Base-by-base conservation (phyloP, 92 coral and sea anemone genomes). In the Porites evermanni region DNA sequence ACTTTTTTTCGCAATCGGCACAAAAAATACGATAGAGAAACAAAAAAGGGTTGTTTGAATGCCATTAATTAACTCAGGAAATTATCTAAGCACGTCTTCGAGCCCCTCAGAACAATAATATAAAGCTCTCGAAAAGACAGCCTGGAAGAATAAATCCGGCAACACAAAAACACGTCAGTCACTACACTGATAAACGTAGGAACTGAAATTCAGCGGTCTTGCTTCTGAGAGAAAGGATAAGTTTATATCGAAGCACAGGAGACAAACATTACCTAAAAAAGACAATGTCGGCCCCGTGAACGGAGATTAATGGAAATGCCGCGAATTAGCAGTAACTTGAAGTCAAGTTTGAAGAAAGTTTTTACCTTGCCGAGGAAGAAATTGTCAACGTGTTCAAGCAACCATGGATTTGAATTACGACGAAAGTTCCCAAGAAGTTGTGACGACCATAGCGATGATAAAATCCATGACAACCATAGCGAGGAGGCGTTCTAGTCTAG, bases 381-480 rank as follows among this genome's bases (percentile, higher is more conserved):
- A 1, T 16, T 12, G 0, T 29, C 7, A 60, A 29, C 38, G 38
- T 29, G n/a, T 51, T 11, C n/a, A 19, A 2, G 58, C 0, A 58
- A 21, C 1, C 8, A 82, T 83, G 87, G 80, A 83, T 74, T 80
- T 19, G 18, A 44, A 54, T 71, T 83, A 72, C 66, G 80, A 74
- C 61, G 87, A 83, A 51, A 83, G 51, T 12, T 83, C 87, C 2
- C 64, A 44, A 53, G 87, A 83, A 73, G 87, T 50, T 20, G 47
- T 72, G 54, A 52, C 87, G 44, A 47, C 87, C 60, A 83, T 83
- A 8, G 70, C 80, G 12, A 83, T 83, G 87, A 74, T 83, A 21
- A 83, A 83, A 74, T 72, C 71, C 61, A 83, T 83, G 87, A 83
- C 87, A n/a, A 64, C 79, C 47, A 23, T 79, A 17, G 4, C 72